Evolutionary conservation across 2,888 invertebrate species (phyloP).

Genomic region (Eristalis tenax): DNA sequence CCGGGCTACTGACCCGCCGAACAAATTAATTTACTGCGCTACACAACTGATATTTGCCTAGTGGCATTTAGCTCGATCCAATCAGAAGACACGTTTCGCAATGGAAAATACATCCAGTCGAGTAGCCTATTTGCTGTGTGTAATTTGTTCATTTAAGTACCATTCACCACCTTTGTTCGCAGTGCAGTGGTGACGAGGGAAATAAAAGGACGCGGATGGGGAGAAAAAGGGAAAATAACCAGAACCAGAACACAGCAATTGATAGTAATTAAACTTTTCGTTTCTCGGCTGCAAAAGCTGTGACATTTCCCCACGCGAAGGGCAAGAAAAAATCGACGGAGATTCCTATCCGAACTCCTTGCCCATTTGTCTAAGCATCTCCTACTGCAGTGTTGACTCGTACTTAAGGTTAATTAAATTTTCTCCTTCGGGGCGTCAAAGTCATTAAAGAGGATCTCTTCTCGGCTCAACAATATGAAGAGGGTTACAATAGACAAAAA

Average conservation of each 20-base stretch:
- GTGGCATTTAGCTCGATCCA: slow-evolving; percentile 20
- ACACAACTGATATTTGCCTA: slow-evolving; percentile 29
- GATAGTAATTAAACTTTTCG: slow-evolving; percentile 66
- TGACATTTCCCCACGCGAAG: slow-evolving; percentile 23
- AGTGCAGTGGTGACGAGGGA: neutral
- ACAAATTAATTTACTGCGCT: slow-evolving; percentile 35
- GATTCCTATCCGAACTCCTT: slow-evolving; percentile 44
- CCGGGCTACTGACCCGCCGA: slow-evolving; percentile 14
- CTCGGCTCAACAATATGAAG: slow-evolving; percentile 26
- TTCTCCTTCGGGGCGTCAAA: slow-evolving; percentile 70
- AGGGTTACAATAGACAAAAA: slow-evolving; percentile 20
- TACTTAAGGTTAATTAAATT: slow-evolving; percentile 73
- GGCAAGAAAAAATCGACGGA: slow-evolving; percentile 10
- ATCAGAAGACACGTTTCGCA: slow-evolving; percentile 1
- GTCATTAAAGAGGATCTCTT: slow-evolving; percentile 71
- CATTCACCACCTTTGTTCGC: slow-evolving; percentile 33
- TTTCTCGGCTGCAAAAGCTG: slow-evolving; percentile 34
- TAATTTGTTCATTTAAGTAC: slow-evolving; percentile 62
- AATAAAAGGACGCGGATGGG: neutral
- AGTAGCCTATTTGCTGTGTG: slow-evolving; percentile 31
- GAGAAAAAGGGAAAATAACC: neutral
- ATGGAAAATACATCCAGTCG: neutral
- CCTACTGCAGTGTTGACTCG: slow-evolving; percentile 39
- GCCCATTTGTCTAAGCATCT: slow-evolving; percentile 40
- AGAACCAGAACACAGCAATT: slow-evolving; percentile 50